Evolutionary conservation across 1,140 invertebrate species (phyloP), one percentile per base, ranked within the genome.

Genomic region (Brachionus rotundiformis): DNA sequence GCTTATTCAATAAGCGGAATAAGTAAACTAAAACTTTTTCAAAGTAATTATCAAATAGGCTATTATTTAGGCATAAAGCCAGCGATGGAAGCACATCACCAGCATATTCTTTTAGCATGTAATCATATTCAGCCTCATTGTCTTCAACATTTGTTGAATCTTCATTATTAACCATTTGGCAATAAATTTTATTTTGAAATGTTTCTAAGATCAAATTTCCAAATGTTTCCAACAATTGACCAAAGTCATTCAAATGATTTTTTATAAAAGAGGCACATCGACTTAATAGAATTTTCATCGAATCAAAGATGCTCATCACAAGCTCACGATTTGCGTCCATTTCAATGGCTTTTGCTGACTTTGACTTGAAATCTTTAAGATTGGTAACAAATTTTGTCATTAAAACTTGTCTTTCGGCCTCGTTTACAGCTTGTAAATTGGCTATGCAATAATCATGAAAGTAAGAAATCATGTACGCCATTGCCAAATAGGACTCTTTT

Each of bases 101-200:
- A 10, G 76, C 76, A 79, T 79, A 79, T 25, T 79, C 76, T 39
- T 79, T 79, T 19, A 79, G 47, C 76, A 79, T 79, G 25, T 79
- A 79, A 41, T 79, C 76, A 63, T 59, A 79, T 33, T 79, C 76
- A 41, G 76, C 76, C 16, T 79, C 47, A 23, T 79, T 41, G 25
- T 63, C 76, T 59, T 59, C 47, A 5, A 59, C 5, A 59, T 63
- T 79, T 8, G 29, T n/a, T 8, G 47, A 33, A 11, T 54, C 76
- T 7, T 79, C 76, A 39, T 79, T 63, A 49, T 63, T 79, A 19
- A 79, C 36, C 59, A 63, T 79, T 36, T 79, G 76, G n/a, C 76
- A 79, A n/a, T 59, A 79, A 39, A 79, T 59, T 41, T 79, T 79
- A 31, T 79, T 79, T 27, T 79, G 76, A 79, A 79, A 79, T 23